Base-by-base conservation (phyloP, 2,113 vertebrate genomes). In the Megaceryle maxima region DNA sequence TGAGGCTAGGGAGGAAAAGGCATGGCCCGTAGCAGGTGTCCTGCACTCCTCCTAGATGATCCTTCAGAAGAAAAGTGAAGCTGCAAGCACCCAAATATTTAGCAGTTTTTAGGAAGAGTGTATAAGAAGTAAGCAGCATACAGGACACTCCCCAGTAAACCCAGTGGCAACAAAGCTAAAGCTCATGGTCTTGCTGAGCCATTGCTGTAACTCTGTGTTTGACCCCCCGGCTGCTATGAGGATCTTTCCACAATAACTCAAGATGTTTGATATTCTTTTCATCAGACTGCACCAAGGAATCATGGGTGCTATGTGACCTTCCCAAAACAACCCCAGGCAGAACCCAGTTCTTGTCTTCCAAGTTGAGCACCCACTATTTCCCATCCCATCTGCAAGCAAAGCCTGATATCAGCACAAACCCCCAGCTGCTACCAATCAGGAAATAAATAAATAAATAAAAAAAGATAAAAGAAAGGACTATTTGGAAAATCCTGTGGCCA, bases 231-330 rank as follows among this genome's bases (percentile, higher is more conserved):
- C 26, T 83, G 22, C 29, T 59, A 6, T n/a, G 33, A 74, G 22
- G 19, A 63, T 46, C 37, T 64, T 64, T 43, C 39, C 41, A 43
- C 26, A 66, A 44, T 66, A 44, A 67, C 39, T 66, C 37, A 29
- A 19, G 39, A 19, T 41, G 62, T 66, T 82, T 15, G 12, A 22
- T 43, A 22, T 43, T 41, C 24, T 50, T 57, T 53, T 57, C 14
- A 35, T 63, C 59, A 55, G 35, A 37, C 6, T n/a, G 8, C 37
- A 48, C 18, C 29, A 48, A 57, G 10, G 19, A 9, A 28, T 13
- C 1, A 0, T 25, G 62, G 51, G 8, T 46, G 6, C 35, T 43
- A 68, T 1, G 4, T 20, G 22, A 35, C 60, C 63, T 79, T 59
- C n/a, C 12, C 2, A 2, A 64, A 79, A 50, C 10, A 39, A 66